A percentile compares a stretch with the other conserved stretches of the same genome.
These are phyloP conservation scores for Nomada ferruginata DNA, from an alignment of 2,888 invertebrate species.

Conservation along the genomic window DNA sequence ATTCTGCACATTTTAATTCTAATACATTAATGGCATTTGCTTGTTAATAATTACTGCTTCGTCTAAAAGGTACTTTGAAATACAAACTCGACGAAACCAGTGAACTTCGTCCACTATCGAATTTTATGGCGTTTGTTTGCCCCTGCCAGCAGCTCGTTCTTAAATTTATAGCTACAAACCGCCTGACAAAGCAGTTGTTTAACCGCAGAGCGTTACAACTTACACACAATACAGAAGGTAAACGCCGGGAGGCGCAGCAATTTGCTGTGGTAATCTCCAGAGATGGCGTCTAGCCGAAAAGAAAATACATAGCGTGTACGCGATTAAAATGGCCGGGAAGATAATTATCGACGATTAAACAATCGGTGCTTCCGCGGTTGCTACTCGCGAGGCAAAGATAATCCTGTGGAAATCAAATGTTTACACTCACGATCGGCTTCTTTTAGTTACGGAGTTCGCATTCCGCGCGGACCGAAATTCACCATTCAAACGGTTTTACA, in stretches of 20 bases:
- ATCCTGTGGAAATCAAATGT: conserved; percentile 65
- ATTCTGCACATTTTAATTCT: too few species aligned
- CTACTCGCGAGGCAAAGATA: conserved; percentile 43
- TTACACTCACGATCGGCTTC: conserved; percentile 32
- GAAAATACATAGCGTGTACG: conserved; percentile 30
- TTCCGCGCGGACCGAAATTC: conserved; percentile 54
- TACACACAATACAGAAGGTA: conserved; percentile 1
- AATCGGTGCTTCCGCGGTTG: conserved; percentile 41
- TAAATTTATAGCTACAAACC: not conserved
- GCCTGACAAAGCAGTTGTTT: conserved; percentile 23
- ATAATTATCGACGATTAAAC: conserved; percentile 65
- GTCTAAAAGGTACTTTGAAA: too few species aligned
- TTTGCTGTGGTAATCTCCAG: conserved; percentile 31
- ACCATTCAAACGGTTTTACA: conserved; percentile 16
- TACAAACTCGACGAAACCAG: too few species aligned
- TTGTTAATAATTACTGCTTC: too few species aligned
- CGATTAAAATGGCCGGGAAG: conserved; percentile 30
- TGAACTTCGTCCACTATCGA: too few species aligned
- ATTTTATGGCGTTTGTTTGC: too few species aligned
- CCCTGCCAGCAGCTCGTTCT: too few species aligned
- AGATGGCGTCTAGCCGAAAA: conserved; percentile 23
- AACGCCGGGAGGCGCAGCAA: conserved; percentile 2
- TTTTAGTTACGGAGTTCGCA: conserved; percentile 6
- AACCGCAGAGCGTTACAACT: not conserved
- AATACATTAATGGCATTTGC: too few species aligned